Base-by-base conservation (phyloP, 2,797 vertebrate species). In the Clarias laeviceps region DNA sequence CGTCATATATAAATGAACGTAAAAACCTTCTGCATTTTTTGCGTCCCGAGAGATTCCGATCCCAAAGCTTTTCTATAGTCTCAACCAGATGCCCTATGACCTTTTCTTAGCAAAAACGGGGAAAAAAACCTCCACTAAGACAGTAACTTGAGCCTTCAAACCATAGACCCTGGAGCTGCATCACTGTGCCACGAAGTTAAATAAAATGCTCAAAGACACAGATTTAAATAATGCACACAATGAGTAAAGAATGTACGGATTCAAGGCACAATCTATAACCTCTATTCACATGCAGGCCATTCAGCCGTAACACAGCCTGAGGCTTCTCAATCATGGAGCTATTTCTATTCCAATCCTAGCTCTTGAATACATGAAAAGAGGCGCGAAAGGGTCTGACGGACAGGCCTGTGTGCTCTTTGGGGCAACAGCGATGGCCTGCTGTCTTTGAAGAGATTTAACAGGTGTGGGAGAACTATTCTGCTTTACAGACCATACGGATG, bases 361-460 rank as follows among this genome's bases (percentile, higher is more conserved):
- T 45, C 45, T 24, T 68, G 66, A 85, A 84, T 73, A 29, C 72
- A 64, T 83, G 76, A 68, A 81, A 50, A 84, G 73, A 56, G 59
- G 82, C 45, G 61, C 57, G 74, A 83, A 86, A 86, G 70, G 69
- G 59, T 76, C 57, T 85, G 87, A 88, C 72, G 70, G 78, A 87
- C 82, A 84, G 79, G 82, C 82, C 64, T 85, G 84, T 83, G 84
- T 88, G 82, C 50, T 89, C 69, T 64, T 78, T 84, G 77, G 84
- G 82, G 82, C 64, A 59, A 65, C 50, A 62, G 70, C 56, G 56
- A 56, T 65, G 29, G 50, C 72, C 45, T 59, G 73, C 57, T 84
- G 65, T 76, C 87, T 89, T 89, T 90, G 85, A 88, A 88, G 87
- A 82, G 87, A 70, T 72, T 78, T 84, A 89, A 89, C 90, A 91